A percentile compares a stretch with the other conserved stretches of the same genome.
Evolutionary conservation across 37 sponge, comb jelly and placozoan species (phyloP).

Genomic region (Hormiphora californensis): DNA sequence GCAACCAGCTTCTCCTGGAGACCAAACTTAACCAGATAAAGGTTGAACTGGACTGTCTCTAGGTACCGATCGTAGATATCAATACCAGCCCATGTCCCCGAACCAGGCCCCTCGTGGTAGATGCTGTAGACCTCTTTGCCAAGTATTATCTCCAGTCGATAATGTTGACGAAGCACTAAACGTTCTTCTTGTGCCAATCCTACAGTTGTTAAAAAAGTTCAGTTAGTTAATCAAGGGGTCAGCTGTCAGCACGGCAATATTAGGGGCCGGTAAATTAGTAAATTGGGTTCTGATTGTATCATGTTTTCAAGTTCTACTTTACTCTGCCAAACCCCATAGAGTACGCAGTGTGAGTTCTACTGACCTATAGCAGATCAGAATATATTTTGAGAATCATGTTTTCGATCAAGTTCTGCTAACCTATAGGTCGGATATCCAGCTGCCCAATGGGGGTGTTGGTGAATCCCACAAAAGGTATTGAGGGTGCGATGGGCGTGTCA

Average conservation of each 20-base stretch:
- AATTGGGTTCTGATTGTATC: too few species aligned
- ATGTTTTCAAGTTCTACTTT: too few species aligned
- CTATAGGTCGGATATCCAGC: slow-evolving; percentile 29
- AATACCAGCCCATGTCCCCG: not conserved
- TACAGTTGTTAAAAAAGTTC: too few species aligned
- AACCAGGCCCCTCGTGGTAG: slow-evolving; percentile 46
- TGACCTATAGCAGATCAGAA: too few species aligned
- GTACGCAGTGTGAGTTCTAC: too few species aligned
- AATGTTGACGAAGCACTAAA: not conserved
- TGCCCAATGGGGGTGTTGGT: not conserved
- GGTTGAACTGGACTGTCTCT: slow-evolving; percentile 37
- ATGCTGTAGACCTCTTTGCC: slow-evolving; percentile 39
- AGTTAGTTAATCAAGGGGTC: too few species aligned
- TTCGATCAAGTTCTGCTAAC: not conserved
- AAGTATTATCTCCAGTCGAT: slow-evolving; percentile 16
- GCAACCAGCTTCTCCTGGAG: slow-evolving; percentile 52
- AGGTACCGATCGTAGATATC: slow-evolving; percentile 40
- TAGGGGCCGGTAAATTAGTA: too few species aligned
- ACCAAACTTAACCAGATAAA: slow-evolving; percentile 42
- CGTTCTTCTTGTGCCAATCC: not conserved
- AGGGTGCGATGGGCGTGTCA: not conserved
- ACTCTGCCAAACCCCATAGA: too few species aligned
- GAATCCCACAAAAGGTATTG: slow-evolving; percentile 40
- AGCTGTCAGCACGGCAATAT: too few species aligned
- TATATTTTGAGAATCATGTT: too few species aligned